Evolutionary conservation across 2,113 vertebrate genomes (phyloP), one percentile per base, ranked within the genome.

Genomic region (Pteronura brasiliensis): DNA sequence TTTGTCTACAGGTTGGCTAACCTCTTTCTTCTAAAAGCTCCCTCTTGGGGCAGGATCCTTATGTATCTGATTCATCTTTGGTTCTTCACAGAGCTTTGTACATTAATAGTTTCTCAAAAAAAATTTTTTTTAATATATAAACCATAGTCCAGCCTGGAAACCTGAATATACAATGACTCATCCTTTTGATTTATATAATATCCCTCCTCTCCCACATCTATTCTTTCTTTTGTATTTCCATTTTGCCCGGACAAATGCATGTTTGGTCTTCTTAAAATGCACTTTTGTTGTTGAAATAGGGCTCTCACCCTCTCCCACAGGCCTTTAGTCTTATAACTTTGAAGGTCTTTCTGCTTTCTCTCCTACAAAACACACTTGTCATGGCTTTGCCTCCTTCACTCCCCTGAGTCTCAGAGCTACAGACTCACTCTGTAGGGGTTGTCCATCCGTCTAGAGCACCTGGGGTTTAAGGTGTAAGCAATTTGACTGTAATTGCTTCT

Each of bases 391-490:
- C 65, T 96, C 55, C 90, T 91, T n/a, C 77, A 80, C 65, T 88
- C 88, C 97, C 79, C 49, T 4, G 85, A 96, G 97, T 83, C 79
- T 93, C 82, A n/a, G 39, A 92, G 88, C 85, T 88, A 80, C 72
- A 98, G 97, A 90, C 39, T 97, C 85, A 87, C 86, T 63, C 94
- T 52, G 47, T 86, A 71, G 86, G 80, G 96, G 93, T 72, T 96
- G 98, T 98, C 97, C 97, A 96, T 98, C 97, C 91, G n/a, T 98
- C 97, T 93, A 97, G 97, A 96, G 94, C 94, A 96, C 98, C 97
- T 97, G 97, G 98, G 77, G 96, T 97, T 96, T 98, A 98, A 98
- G 97, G 98, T 97, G 97, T 93, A 97, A 97, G 97, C 97, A 97
- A 98, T 98, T 97, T 96, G 89, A 94, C 65, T 96, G 85, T 98